These are phyloP conservation scores for Geophilus truncorum DNA, from an alignment of 2,888 invertebrate genomes.

Conservation along the genomic window DNA sequence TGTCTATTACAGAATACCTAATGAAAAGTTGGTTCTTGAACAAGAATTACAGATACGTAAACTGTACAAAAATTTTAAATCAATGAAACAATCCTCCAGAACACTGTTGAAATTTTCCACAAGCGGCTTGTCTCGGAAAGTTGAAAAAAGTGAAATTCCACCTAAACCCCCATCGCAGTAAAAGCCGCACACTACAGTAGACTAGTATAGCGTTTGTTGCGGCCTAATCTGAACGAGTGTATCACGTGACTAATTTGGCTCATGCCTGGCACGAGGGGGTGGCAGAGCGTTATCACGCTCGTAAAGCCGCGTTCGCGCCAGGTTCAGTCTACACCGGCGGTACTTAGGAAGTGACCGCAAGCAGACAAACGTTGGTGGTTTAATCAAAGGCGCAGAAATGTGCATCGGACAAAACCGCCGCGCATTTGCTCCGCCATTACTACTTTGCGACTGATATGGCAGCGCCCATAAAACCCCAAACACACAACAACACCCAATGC, in stretches of 20 bases:
- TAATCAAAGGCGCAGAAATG: conserved; percentile 10
- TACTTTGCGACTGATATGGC: conserved; percentile 4
- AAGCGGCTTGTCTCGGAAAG: too few relatives aligned
- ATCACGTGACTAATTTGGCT: conserved; percentile 5
- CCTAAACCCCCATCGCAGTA: too few relatives aligned
- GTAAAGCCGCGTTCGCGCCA: neutral
- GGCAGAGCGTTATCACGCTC: neutral
- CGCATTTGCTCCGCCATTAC: conserved; percentile 10
- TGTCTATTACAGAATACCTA: too few relatives aligned
- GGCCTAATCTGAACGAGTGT: conserved; percentile 2
- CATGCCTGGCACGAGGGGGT: neutral
- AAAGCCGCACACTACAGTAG: too few relatives aligned
- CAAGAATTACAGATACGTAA: too few relatives aligned
- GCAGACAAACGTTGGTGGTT: conserved; percentile 10
- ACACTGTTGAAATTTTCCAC: too few relatives aligned
- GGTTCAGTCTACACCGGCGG: neutral
- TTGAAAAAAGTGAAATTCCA: too few relatives aligned
- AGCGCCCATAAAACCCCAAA: neutral
- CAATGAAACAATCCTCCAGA: too few relatives aligned
- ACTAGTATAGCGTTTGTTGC: too few relatives aligned
- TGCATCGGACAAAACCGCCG: neutral
- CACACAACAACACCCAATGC: neutral
- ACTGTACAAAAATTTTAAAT: too few relatives aligned
- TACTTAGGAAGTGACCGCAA: conserved; percentile 10
- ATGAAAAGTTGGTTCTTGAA: too few relatives aligned